These are phyloP conservation scores for Pachyuromys duprasi DNA, from an alignment of 2,797 vertebrate genomes.

Conservation along the genomic window DNA sequence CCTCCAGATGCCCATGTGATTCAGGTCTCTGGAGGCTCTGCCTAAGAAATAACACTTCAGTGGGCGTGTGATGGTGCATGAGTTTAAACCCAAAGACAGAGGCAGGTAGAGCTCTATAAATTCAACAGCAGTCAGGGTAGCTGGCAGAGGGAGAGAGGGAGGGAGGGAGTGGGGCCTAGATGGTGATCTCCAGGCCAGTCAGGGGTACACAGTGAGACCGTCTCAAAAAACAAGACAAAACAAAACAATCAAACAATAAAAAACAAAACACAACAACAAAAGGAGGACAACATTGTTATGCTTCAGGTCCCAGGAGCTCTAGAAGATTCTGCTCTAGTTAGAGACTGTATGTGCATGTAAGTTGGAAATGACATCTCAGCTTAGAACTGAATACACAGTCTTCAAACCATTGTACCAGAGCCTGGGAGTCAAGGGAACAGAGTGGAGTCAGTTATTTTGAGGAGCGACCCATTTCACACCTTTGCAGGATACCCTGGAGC, in stretches of 20 bases:
- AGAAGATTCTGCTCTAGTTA: background rate
- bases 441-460: constrained; percentile 25
- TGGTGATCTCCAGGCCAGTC: background rate
- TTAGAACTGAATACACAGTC: background rate
- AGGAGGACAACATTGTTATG: background rate
- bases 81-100: background rate
- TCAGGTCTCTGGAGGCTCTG: constrained; percentile 7
- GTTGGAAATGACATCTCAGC: background rate
- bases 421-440: background rate
- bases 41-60: background rate
- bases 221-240: background rate
- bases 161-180: too few relatives aligned
- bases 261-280: background rate
- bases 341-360: background rate
- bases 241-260: background rate
- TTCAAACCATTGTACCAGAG: background rate
- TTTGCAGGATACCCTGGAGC: background rate
- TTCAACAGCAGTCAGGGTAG: background rate
- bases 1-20: background rate
- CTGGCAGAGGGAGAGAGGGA: too few relatives aligned
- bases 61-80: background rate
- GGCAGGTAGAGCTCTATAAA: background rate
- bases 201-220: background rate
- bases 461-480: background rate
- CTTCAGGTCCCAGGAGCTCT: background rate